Percentiles rank a stretch among this genome's conserved stretches.
phyloP scores from a whole-genome alignment of 64 coral and sea anemone species.

The Montipora sp. region DNA sequence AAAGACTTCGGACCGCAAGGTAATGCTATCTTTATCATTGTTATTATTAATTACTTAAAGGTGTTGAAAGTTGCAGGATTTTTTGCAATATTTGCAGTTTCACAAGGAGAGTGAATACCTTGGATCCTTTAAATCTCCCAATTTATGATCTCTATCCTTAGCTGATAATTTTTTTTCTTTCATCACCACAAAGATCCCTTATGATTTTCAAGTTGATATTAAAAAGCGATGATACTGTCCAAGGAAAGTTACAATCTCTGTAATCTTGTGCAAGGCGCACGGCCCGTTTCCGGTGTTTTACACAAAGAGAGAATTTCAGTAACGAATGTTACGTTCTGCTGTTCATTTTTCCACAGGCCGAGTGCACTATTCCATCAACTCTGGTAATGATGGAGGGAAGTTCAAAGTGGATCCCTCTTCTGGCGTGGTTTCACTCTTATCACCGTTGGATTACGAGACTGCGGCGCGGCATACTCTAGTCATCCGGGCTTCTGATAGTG shows the following conservation, averaged over 20 bases:
- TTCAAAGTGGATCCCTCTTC: constrained; percentile 33
- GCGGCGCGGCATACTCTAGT: constrained; percentile 20
- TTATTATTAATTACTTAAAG: too few species aligned
- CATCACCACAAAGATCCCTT: too few species aligned
- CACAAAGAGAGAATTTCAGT: too few species aligned
- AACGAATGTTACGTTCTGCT: neutral
- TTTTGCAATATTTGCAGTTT: neutral
- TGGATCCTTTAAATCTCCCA: too few species aligned
- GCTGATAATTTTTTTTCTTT: too few species aligned
- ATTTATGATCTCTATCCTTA: too few species aligned
- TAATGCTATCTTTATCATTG: neutral
- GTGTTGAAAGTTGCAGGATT: neutral
- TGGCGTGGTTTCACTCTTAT: constrained; percentile 36
- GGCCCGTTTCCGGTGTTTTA: too few species aligned
- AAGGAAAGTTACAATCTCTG: too few species aligned
- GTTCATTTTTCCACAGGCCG: constrained; percentile 20
- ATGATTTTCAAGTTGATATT: too few species aligned
- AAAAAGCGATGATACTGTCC: too few species aligned
- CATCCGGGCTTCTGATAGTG: constrained; percentile 46
- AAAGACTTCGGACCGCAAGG: constrained; percentile 65
- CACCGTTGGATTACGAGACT: constrained; percentile 55
- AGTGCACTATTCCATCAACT: constrained; percentile 43
- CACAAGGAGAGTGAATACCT: too few species aligned
- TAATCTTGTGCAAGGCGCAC: too few species aligned
- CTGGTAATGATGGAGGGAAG: constrained; percentile 34